Percentiles rank a stretch among this genome's conserved stretches.
Evolutionary conservation across 2,797 vertebrate genomes (phyloP).

Genomic region (Merluccius polli): DNA sequence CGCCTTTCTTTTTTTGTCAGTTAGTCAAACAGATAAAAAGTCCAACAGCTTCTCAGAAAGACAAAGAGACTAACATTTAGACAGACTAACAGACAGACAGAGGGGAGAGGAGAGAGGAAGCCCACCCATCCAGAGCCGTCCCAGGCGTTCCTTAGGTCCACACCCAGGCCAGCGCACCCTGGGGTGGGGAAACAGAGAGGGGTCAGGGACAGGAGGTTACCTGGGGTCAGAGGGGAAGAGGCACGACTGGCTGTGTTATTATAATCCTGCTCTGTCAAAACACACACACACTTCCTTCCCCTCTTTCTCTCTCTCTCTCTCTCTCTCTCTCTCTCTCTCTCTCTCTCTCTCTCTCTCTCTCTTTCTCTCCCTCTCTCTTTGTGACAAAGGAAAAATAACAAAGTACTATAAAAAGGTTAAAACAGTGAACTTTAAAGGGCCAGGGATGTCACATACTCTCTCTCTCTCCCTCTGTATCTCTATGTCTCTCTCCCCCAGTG

Average conservation of each 20-base stretch:
- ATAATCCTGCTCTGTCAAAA: slow-evolving; percentile 46
- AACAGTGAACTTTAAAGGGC: no score
- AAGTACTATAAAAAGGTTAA: no score
- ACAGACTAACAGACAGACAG: not conserved
- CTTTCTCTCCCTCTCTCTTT: not conserved
- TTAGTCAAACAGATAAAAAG: not conserved
- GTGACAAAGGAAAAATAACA: no score
- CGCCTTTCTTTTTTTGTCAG: no score
- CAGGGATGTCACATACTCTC: no score
- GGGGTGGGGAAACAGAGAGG: not conserved
- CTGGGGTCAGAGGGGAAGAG: slow-evolving; percentile 53
- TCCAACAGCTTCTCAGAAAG: no score
- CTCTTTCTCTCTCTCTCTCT: not conserved
- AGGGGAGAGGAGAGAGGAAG: not conserved
- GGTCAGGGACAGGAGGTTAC: not conserved
- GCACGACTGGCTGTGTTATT: slow-evolving; percentile 56
- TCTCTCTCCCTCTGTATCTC: not conserved
- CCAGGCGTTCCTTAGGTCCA: not conserved
- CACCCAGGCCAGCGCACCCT: not conserved
- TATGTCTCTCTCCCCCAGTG: slow-evolving; percentile 50
- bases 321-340: not conserved
- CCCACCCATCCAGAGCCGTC: not conserved
- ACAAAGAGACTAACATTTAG: not conserved
- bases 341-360: not conserved
- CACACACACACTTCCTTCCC: slow-evolving; percentile 21